phyloP scores from a whole-genome alignment of 2,113 vertebrate genomes.

The Rhinogobius similis region DNA sequence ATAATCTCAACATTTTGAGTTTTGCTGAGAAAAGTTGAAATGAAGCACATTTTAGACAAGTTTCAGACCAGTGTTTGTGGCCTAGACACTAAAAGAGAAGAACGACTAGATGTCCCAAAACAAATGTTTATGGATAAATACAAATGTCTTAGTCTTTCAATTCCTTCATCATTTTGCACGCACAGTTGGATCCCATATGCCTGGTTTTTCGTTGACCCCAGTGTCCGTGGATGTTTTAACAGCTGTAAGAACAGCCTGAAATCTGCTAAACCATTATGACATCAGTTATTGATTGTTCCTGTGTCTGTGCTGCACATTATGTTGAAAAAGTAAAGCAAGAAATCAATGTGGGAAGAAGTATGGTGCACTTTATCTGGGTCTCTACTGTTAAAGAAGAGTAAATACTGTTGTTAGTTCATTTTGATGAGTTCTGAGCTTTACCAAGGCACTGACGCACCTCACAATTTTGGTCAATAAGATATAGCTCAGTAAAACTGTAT shows the following conservation, averaged over 20 bases:
- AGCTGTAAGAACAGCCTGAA: not conserved
- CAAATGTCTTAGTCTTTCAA: not conserved
- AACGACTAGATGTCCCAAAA: too few species aligned
- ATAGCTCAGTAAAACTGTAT: too few species aligned
- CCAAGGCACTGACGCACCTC: too few species aligned
- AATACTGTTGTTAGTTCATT: not conserved
- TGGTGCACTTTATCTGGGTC: not conserved
- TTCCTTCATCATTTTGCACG: not conserved
- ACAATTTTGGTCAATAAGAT: too few species aligned
- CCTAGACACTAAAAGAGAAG: too few species aligned
- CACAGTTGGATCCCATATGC: not conserved
- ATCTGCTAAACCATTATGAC: constrained; percentile 2
- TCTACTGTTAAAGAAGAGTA: not conserved
- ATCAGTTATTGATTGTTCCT: constrained; percentile 8
- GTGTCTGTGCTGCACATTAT: constrained; percentile 8
- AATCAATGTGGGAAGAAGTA: not conserved
- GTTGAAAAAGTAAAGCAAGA: not conserved
- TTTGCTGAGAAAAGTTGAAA: not conserved
- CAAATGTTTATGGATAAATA: too few species aligned
- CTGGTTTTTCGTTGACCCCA: not conserved
- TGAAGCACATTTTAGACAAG: too few species aligned
- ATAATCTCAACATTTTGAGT: not conserved
- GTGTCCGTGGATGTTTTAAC: constrained; percentile 1
- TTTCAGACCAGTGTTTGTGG: too few species aligned
- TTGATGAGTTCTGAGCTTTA: too few species aligned